These are phyloP conservation scores for Heteromurus nitidus DNA, from an alignment of 2,888 invertebrate genomes.

Conservation along the genomic window DNA sequence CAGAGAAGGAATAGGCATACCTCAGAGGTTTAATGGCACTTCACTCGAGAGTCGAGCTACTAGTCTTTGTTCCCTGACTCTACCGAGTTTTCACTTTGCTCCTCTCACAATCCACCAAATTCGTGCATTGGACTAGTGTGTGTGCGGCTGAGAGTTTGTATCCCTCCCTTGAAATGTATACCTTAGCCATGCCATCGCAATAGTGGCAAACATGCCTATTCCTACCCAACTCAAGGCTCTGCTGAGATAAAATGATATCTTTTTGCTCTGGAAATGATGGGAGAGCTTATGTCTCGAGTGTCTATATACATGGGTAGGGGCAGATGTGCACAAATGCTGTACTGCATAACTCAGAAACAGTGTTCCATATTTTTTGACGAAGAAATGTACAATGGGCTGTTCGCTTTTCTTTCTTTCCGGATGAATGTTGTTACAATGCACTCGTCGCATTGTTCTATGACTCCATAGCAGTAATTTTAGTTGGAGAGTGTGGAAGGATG, in stretches of 20 bases:
- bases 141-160: not conserved
- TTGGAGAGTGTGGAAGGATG: not conserved
- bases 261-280: no score
- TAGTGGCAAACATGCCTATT: no score
- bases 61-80: conserved; percentile 15
- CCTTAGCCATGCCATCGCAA: no score
- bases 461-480: conserved; percentile 7
- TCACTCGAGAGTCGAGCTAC: conserved; percentile 19
- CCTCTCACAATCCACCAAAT: conserved; percentile 3
- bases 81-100: conserved; percentile 3
- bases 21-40: conserved; percentile 40
- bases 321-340: not conserved
- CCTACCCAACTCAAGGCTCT: no score
- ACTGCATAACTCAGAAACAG: no score
- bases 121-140: conserved; percentile 15
- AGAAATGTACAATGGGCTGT: not conserved
- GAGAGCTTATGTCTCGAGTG: no score
- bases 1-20: conserved; percentile 25
- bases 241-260: not conserved
- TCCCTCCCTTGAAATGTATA: not conserved
- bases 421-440: not conserved
- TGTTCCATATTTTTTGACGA: not conserved
- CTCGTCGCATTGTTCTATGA: not conserved
- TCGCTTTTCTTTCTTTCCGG: not conserved
- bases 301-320: not conserved